Evolutionary conservation across 2,113 vertebrate genomes (phyloP).

Genomic region (Sus scrofa): DNA sequence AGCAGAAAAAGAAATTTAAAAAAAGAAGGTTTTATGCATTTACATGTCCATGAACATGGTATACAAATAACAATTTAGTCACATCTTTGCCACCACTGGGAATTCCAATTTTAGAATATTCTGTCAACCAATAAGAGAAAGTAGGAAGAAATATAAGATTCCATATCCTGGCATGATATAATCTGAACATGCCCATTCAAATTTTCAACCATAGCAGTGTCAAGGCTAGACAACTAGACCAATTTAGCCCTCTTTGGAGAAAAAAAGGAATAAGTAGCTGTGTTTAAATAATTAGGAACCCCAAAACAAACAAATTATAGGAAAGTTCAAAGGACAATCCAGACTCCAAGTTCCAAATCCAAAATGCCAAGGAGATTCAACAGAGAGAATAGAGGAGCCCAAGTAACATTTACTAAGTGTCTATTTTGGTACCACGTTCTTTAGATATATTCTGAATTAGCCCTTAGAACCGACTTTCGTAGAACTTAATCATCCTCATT

Average conservation of each 20-base stretch:
- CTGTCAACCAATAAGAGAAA: background rate
- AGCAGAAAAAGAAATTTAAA: too few relatives aligned
- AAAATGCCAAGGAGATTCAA: background rate
- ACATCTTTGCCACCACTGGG: background rate
- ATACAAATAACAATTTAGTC: slow-evolving; percentile 18
- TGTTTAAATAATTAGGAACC: background rate
- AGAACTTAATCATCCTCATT: background rate
- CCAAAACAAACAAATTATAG: background rate
- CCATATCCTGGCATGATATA: background rate
- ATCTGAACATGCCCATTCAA: background rate
- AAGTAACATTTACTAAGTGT: background rate
- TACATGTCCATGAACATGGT: background rate
- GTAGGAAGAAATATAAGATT: background rate
- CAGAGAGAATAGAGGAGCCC: background rate
- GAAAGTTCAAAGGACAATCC: background rate
- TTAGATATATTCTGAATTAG: background rate
- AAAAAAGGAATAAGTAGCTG: background rate
- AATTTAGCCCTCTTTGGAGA: background rate
- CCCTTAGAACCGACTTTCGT: background rate
- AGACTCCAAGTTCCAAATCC: background rate
- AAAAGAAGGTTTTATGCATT: background rate
- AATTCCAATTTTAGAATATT: background rate
- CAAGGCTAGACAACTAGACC: background rate
- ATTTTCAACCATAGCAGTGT: background rate
- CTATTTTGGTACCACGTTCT: background rate